Conservation (phyloP, 2,113 vertebrate species). For the Oxygymnocypris stewartii region DNA sequence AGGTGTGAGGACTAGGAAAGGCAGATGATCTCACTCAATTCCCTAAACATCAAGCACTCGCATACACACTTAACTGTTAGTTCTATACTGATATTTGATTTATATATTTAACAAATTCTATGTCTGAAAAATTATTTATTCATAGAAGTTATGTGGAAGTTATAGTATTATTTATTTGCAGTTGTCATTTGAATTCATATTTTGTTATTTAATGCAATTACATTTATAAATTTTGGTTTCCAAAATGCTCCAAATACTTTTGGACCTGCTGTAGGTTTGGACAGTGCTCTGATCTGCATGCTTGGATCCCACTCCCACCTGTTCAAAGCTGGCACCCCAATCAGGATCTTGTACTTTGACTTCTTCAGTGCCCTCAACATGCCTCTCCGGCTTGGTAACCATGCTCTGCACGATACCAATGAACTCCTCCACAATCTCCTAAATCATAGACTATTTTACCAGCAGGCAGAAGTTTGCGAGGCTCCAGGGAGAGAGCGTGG, state of each 20-base stretch:
- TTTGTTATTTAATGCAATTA: background rate
- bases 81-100: too few relatives aligned
- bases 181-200: background rate
- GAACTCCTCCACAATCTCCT: conserved; percentile 33
- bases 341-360: conserved; percentile 9
- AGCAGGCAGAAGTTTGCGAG: conserved; percentile 19
- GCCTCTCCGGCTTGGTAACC: conserved; percentile 11
- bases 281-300: background rate
- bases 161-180: background rate
- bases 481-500: conserved; percentile 25
- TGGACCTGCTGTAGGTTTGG: background rate
- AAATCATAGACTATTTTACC: conserved; percentile 44
- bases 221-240: background rate
- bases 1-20: conserved; percentile 55
- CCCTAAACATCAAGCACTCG: conserved; percentile 22
- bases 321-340: background rate
- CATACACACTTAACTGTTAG: too few relatives aligned
- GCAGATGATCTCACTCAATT: conserved; percentile 55
- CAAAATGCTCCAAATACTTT: background rate
- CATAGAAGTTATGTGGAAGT: background rate
- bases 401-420: conserved; percentile 1
- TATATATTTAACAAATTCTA: too few relatives aligned
- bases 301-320: background rate
- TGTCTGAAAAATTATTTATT: too few relatives aligned
- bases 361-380: conserved; percentile 11